Percentiles rank a stretch among this genome's conserved stretches.
phyloP scores from a whole-genome alignment of 2,113 vertebrate genomes.

The Ageneiosus marmoratus region DNA sequence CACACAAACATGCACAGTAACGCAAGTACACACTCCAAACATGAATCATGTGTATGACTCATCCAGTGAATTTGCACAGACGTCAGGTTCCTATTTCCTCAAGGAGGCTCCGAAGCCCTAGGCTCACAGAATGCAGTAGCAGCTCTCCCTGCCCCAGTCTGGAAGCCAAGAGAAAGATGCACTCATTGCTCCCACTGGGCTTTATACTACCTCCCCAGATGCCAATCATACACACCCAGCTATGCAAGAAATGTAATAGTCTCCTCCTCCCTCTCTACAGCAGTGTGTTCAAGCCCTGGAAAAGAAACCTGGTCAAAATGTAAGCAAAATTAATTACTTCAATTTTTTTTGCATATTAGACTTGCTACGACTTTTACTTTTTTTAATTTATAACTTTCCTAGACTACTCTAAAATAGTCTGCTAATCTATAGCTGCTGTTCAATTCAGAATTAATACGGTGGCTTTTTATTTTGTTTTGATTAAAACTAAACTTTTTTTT shows the following conservation, averaged over 20 bases:
- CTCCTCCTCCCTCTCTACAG: slow-evolving; percentile 30
- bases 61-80: slow-evolving; percentile 10
- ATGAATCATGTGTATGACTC: slow-evolving; percentile 39
- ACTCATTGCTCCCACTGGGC: slow-evolving; percentile 45
- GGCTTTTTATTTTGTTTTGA: background rate
- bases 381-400: background rate
- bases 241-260: slow-evolving; percentile 56
- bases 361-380: background rate
- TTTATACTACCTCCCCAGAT: slow-evolving; percentile 46
- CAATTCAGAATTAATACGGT: background rate
- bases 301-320: slow-evolving; percentile 22
- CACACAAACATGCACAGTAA: slow-evolving; percentile 20
- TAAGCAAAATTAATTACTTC: slow-evolving; percentile 29
- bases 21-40: slow-evolving; percentile 19
- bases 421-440: background rate
- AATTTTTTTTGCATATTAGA: background rate
- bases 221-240: slow-evolving; percentile 60
- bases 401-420: background rate
- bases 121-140: slow-evolving; percentile 32
- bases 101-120: slow-evolving; percentile 27
- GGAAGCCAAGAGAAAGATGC: slow-evolving; percentile 28
- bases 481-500: background rate
- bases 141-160: slow-evolving; percentile 34
- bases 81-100: slow-evolving; percentile 23
- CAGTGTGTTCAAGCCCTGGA: slow-evolving; percentile 11